These are phyloP conservation scores for Lepidocyrtinus sp. DNA, from an alignment of 2,888 invertebrate genomes.

Conservation along the genomic window DNA sequence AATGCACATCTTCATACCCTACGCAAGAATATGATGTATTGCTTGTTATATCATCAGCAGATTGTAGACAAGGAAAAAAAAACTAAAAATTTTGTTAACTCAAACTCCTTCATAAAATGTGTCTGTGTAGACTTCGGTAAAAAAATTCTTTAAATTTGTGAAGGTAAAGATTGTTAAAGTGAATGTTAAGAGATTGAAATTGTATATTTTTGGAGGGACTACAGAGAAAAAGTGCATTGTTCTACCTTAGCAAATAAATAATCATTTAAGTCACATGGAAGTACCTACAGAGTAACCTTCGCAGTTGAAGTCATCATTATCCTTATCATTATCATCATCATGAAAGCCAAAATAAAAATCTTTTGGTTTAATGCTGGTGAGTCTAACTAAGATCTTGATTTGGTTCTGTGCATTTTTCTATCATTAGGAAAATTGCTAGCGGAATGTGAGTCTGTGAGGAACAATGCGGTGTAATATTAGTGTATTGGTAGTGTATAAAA, in stretches of 20 bases:
- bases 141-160: neutral
- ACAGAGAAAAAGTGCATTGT: neutral
- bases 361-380: neutral
- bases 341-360: neutral
- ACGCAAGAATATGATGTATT: neutral
- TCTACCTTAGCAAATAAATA: neutral
- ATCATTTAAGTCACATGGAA: neutral
- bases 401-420: neutral
- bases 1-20: neutral
- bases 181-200: neutral
- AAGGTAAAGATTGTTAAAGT: neutral
- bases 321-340: neutral
- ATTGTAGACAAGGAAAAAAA: too few relatives aligned
- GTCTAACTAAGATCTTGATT: neutral
- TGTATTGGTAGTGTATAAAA: neutral
- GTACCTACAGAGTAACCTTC: neutral
- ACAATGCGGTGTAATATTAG: neutral
- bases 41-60: neutral
- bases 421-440: neutral
- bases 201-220: neutral
- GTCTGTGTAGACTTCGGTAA: neutral
- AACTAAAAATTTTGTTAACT: too few relatives aligned
- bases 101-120: neutral
- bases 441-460: neutral
- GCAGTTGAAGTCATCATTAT: neutral